Base-by-base conservation (phyloP, 2,113 vertebrate species). In the Catharus fuscescens region DNA sequence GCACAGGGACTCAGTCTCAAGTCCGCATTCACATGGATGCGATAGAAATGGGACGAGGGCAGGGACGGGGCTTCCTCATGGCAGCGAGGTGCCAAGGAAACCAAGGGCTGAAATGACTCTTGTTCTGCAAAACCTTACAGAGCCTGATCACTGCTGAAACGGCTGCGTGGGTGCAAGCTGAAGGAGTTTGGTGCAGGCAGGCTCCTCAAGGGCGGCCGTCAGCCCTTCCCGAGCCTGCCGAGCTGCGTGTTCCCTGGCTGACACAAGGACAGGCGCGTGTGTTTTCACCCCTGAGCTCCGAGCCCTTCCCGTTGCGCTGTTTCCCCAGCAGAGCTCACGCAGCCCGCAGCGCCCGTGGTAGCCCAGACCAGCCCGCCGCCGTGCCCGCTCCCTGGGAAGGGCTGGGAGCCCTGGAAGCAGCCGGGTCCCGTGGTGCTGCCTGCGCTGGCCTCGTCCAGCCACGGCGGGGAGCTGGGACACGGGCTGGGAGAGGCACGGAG, bases 361-460 rank as follows among this genome's bases (percentile, higher is more conserved):
- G 28, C 28, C 14, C 56, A 0, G 8, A 4, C 19, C 6, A 17
- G 14, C 3, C n/a, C 16, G 23, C 44, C 44, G 1, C 6, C 4
- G 4, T 0, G 19, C 0, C 23, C 54, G 0, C 11, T 5, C 24
- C 13, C 34, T 34, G 1, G 48, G 20, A 3, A 42, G 9, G 15
- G 25, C 57, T 0, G 66, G 5, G 14, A 31, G 25, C 0, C 10
- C 10, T 1, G 2, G 1, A 0, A 3, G 1, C 0, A 5, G 16
- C 25, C 0, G 11, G 6, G 44, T 32, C 5, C 47, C 12, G 47
- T 23, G 26, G 50, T 2, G 26, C 50, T 10, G 50, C 50, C 12
- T 69, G 94, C 80, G 21, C 67, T 64, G 47, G 71, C 67, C 5
- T 26, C 4, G 3, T 36, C 6, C 71, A 5, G 85, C 92, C 96